Base-by-base conservation (phyloP, 2,113 vertebrate genomes). In the Panurus biarmicus region DNA sequence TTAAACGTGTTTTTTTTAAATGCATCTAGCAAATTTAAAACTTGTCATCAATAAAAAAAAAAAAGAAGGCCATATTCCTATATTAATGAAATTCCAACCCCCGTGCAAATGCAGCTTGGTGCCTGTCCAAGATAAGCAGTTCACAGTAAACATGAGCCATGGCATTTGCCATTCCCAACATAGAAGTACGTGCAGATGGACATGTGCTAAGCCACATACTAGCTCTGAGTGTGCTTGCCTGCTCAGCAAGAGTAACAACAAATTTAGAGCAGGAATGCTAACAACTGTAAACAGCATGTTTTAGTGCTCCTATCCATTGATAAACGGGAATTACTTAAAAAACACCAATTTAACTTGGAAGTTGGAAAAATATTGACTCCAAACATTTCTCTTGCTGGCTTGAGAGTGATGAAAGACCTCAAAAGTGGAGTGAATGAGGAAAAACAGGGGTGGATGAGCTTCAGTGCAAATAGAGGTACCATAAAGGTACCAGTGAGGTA, bases 131-230 rank as follows among this genome's bases (percentile, higher is more conserved):
- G 60, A 71, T 8, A 88, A 88, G 69, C 75, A 70, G 83, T 45
- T 76, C 66, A 50, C 23, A 66, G 92, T 79, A 88, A 91, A 91
- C 47, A 70, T 11, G 50, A 94, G 64, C 74, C 6, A 4, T 5
- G 19, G 87, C 26, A 69, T 78, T 81, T 2, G 3, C 60, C 1
- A 7, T 61, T 74, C 77, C 75, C 58, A 69, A 26, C 33, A 70
- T 15, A 87, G 74, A 96, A 84, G 56, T 53, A 89, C 4, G 0
- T 85, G 93, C 80, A 91, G 87, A 89, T n/a, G 65, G 61, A 87
- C 28, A 9, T 23, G 61, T 87, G 80, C 73, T 94, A 58, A 96
- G 77, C 60, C 64, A 36, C 64, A 66, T 33, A 64, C 12, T 54
- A 92, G 28, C 62, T 76, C 3, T 1, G 48, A 69, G 53, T 3